Conservation (phyloP, 2,113 vertebrate species). For the Emydura subglobosa region DNA sequence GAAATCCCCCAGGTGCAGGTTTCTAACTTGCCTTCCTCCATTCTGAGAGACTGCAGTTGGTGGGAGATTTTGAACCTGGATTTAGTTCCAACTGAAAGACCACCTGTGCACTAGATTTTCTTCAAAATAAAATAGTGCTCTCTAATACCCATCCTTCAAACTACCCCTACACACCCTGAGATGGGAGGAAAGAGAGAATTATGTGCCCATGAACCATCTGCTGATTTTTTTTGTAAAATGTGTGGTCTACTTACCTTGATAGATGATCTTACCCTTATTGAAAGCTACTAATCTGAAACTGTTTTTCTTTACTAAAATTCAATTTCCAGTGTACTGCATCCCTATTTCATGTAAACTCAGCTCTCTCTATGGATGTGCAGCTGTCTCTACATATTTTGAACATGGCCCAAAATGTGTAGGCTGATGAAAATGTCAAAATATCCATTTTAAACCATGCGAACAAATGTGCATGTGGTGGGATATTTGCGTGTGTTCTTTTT, state of each 20-base stretch:
- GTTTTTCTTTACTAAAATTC: background rate
- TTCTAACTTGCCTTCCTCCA: background rate
- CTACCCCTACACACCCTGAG: background rate
- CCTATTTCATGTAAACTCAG: background rate
- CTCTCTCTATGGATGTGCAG: background rate
- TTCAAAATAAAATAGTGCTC: background rate
- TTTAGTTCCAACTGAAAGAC: background rate
- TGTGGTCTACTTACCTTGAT: background rate
- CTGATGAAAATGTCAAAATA: conserved; percentile 47
- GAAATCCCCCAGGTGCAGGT: background rate
- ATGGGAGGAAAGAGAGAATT: conserved; percentile 7
- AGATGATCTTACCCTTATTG: background rate
- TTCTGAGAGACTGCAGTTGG: background rate
- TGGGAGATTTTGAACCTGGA: background rate
- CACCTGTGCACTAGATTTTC: background rate
- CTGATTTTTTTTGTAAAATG: conserved; percentile 25
- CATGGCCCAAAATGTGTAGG: background rate
- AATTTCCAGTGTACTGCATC: background rate
- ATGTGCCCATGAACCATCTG: conserved; percentile 6
- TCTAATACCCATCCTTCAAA: background rate
- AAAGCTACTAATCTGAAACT: background rate
- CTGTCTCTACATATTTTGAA: background rate
- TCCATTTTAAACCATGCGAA: conserved; percentile 10
- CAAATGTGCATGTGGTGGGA: background rate
- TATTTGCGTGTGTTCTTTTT: background rate